These are phyloP conservation scores for Notarius quadriscutis DNA, from an alignment of 2,113 vertebrate genomes.

Conservation along the genomic window DNA sequence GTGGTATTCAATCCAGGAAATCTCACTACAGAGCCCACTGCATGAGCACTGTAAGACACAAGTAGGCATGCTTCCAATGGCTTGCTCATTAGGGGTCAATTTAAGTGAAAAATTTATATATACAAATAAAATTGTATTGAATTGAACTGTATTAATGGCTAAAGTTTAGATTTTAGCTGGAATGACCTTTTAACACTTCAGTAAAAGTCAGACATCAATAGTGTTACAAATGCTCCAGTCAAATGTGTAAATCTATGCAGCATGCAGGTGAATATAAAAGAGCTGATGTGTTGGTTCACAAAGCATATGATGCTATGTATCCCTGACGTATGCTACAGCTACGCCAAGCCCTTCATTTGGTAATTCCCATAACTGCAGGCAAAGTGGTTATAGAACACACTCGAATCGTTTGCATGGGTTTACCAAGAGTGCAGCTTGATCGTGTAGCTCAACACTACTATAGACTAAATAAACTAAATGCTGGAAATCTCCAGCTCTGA, in stretches of 20 bases:
- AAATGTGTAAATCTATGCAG: neutral
- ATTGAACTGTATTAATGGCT: neutral
- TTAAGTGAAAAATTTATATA: no score
- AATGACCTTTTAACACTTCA: neutral
- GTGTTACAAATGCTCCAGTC: neutral
- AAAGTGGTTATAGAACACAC: neutral
- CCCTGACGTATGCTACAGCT: neutral
- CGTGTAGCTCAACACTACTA: neutral
- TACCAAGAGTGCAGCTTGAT: neutral
- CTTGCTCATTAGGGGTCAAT: no score
- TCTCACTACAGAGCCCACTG: no score
- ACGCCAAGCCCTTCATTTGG: neutral
- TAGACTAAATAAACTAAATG: neutral
- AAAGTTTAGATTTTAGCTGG: neutral
- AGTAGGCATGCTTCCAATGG: no score
- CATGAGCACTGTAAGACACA: no score
- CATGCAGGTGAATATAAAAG: no score
- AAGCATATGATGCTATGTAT: neutral
- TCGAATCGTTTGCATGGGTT: neutral
- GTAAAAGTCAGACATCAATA: neutral
- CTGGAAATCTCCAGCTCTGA: neutral
- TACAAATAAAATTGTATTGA: neutral
- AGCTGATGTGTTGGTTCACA: no score
- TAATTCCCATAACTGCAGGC: neutral
- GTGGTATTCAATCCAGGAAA: no score